These are phyloP conservation scores for Steinernema feltiae DNA, from an alignment of 1,140 invertebrate species.

Conservation along the genomic window DNA sequence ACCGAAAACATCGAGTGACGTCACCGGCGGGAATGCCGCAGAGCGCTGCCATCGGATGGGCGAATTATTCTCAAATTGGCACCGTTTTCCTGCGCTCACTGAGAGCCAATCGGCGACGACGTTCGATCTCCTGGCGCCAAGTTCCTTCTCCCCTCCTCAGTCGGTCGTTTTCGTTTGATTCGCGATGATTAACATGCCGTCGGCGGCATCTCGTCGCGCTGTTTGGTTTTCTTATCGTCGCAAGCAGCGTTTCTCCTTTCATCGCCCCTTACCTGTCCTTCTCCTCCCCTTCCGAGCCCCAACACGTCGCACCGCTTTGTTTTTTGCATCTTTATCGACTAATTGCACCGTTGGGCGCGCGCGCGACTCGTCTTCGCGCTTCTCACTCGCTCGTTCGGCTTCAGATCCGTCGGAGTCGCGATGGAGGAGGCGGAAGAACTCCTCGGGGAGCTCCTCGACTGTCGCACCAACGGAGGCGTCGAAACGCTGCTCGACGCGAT, in stretches of 20 bases:
- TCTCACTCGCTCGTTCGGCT: background rate
- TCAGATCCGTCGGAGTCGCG: background rate
- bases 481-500: constrained; percentile 69
- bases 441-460: background rate
- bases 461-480: background rate
- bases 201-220: background rate
- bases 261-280: background rate
- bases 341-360: background rate
- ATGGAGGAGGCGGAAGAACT: constrained; percentile 11
- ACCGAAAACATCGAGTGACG: too few species aligned
- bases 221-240: constrained; percentile 9
- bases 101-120: too few species aligned
- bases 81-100: too few species aligned
- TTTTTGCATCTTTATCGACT: constrained; percentile 14
- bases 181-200: constrained; percentile 8
- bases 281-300: background rate
- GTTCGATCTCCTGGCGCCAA: background rate
- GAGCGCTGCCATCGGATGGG: too few species aligned
- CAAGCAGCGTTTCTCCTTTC: background rate
- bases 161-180: background rate
- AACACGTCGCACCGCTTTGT: background rate
- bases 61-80: too few species aligned
- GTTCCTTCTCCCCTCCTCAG: background rate
- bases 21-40: too few species aligned
- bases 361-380: background rate